Percentiles rank a stretch among this genome's conserved stretches.
Conservation (phyloP, 2,888 invertebrate genomes). For the Drosophila limbata region DNA sequence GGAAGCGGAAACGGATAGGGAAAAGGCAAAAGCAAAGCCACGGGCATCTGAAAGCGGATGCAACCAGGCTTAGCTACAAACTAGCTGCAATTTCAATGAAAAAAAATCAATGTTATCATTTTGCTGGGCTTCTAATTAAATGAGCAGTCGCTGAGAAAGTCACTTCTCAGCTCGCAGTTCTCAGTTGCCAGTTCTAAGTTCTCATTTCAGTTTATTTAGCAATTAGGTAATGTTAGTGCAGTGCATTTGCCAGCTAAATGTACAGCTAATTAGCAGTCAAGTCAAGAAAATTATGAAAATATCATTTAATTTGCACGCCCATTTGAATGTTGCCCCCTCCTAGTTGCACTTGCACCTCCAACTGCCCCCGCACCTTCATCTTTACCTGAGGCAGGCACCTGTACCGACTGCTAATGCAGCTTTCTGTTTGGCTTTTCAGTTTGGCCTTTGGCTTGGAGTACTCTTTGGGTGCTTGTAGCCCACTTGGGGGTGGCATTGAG, state of each 20-base stretch:
- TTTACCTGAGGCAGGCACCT: slow-evolving; percentile 7
- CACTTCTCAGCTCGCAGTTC: not conserved
- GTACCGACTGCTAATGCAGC: slow-evolving; percentile 17
- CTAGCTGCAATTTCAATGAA: slow-evolving; percentile 34
- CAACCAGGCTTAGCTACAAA: slow-evolving; percentile 33
- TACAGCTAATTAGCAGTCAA: slow-evolving; percentile 66
- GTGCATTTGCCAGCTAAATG: slow-evolving; percentile 53
- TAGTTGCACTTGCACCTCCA: too few relatives aligned
- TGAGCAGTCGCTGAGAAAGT: slow-evolving; percentile 24
- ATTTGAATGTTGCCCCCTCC: slow-evolving; percentile 1
- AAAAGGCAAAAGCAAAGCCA: slow-evolving; percentile 36
- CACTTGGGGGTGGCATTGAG: slow-evolving; percentile 71
- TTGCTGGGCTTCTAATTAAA: slow-evolving; percentile 67
- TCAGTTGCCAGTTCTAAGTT: slow-evolving; percentile 5
- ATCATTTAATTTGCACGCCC: slow-evolving; percentile 46
- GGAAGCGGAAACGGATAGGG: slow-evolving; percentile 44
- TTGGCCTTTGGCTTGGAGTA: slow-evolving; percentile 40
- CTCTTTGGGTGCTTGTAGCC: slow-evolving; percentile 39
- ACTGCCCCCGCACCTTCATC: not conserved
- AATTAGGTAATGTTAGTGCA: slow-evolving; percentile 62
- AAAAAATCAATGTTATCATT: slow-evolving; percentile 58
- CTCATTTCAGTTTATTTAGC: slow-evolving; percentile 49
- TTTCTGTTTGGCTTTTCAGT: slow-evolving; percentile 15
- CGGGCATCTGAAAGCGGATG: slow-evolving; percentile 54
- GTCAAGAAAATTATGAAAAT: slow-evolving; percentile 72